Evolutionary conservation across 2,888 invertebrate genomes (phyloP).

Genomic region (Mimumesa dahlbomi): DNA sequence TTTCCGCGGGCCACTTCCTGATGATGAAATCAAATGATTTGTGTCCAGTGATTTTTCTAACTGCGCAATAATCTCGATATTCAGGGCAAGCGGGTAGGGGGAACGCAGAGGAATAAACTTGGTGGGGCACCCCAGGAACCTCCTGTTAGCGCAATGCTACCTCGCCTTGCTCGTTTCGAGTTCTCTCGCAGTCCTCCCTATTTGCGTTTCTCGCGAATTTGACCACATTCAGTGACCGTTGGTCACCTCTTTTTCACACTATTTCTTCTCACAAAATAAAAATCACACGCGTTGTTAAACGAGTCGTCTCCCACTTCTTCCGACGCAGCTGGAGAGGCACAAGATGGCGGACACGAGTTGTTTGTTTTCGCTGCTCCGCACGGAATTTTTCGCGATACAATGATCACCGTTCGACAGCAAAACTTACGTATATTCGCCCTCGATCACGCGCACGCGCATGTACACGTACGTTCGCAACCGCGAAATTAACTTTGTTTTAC

Average conservation of each 20-base stretch:
- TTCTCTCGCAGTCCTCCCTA: slow-evolving; percentile 65
- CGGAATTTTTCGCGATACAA: slow-evolving; percentile 24
- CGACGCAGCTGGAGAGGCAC: slow-evolving; percentile 66
- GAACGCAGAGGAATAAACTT: slow-evolving; percentile 55
- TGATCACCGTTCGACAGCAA: slow-evolving; percentile 19
- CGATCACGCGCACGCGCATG: slow-evolving; percentile 39
- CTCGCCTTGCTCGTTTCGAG: slow-evolving; percentile 59
- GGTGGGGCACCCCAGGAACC: slow-evolving; percentile 57
- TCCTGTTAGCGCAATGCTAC: slow-evolving; percentile 68
- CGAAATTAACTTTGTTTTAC: slow-evolving; percentile 35
- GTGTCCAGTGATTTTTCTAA: slow-evolving; percentile 61
- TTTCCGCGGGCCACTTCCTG: slow-evolving; percentile 38
- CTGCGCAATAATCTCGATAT: slow-evolving; percentile 75
- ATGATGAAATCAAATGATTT: slow-evolving; percentile 42
- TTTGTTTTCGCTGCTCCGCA: slow-evolving; percentile 64
- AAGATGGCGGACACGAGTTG: slow-evolving; percentile 73
- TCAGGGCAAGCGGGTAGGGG: slow-evolving; percentile 62
- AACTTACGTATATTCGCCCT: slow-evolving; percentile 6
- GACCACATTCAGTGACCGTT: slow-evolving; percentile 73
- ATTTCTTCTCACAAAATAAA: slow-evolving; percentile 21
- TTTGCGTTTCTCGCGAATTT: slow-evolving; percentile 58
- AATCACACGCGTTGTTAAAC: slow-evolving; percentile 27
- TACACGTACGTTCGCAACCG: slow-evolving; percentile 33
- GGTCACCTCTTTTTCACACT: slow-evolving; percentile 54
- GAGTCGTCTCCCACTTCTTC: slow-evolving; percentile 40